Percentiles rank a stretch among this genome's conserved stretches.
phyloP scores from a whole-genome alignment of 2,888 invertebrate species.

The Scaptomyza caliginosa region DNA sequence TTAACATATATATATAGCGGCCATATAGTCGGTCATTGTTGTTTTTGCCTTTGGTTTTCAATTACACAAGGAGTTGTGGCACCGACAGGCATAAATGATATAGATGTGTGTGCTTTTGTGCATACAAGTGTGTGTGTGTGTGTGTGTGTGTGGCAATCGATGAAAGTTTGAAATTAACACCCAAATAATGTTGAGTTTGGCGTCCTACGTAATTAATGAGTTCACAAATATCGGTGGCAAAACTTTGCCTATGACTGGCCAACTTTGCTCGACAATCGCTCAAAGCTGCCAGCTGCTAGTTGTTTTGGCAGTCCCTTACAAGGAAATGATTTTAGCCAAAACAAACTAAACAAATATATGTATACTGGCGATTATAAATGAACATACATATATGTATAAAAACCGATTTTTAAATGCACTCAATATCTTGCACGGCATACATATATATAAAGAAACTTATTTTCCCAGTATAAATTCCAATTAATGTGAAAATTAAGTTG shows the following conservation, averaged over 20 bases:
- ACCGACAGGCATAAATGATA: constrained; percentile 40
- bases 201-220: constrained; percentile 74
- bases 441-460: neutral
- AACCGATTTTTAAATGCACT: neutral
- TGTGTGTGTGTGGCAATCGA: constrained; percentile 55
- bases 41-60: constrained; percentile 74
- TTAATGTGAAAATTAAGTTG: constrained; percentile 51
- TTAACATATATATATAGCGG: constrained; percentile 19
- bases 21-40: constrained; percentile 55
- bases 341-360: constrained; percentile 2
- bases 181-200: constrained; percentile 51
- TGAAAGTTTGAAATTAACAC: constrained; percentile 79
- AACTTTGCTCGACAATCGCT: constrained; percentile 67
- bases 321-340: constrained; percentile 71
- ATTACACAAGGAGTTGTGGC: constrained; percentile 68
- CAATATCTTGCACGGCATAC: neutral
- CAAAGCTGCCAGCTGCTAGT: constrained; percentile 56
- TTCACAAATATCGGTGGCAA: constrained; percentile 61
- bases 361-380: neutral
- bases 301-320: constrained; percentile 62
- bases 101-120: constrained; percentile 21
- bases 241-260: constrained; percentile 51
- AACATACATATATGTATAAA: neutral
- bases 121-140: constrained; percentile 15
- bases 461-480: constrained; percentile 53